These are phyloP conservation scores for Istiophorus platypterus DNA, from an alignment of 2,113 vertebrate genomes.

Conservation along the genomic window DNA sequence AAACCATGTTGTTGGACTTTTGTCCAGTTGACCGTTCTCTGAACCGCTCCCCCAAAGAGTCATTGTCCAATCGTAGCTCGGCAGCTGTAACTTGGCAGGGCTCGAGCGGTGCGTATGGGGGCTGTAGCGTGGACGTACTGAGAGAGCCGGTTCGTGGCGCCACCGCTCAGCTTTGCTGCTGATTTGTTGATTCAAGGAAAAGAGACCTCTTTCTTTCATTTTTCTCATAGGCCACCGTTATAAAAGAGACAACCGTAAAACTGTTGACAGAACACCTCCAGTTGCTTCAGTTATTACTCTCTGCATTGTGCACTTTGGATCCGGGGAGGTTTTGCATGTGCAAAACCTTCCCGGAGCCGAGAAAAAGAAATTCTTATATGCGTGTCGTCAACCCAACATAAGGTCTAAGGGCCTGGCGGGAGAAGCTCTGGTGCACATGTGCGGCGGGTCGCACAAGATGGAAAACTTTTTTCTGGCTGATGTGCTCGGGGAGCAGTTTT, in stretches of 20 bases:
- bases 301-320: too few relatives aligned
- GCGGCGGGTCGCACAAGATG: too few relatives aligned
- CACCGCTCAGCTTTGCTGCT: not conserved
- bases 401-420: too few relatives aligned
- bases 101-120: not conserved
- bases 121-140: not conserved
- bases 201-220: too few relatives aligned
- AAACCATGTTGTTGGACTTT: slow-evolving; percentile 33
- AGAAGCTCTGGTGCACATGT: too few relatives aligned
- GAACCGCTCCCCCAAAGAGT: not conserved
- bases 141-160: not conserved
- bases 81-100: not conserved
- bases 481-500: too few relatives aligned
- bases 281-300: not conserved
- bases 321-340: too few relatives aligned
- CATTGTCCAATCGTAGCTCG: not conserved
- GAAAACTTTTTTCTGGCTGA: not conserved
- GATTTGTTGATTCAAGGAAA: too few relatives aligned
- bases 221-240: too few relatives aligned
- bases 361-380: not conserved
- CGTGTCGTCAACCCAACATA: too few relatives aligned
- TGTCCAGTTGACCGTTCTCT: slow-evolving; percentile 1
- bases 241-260: too few relatives aligned
- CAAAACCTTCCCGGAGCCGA: not conserved
- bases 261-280: too few relatives aligned